Evolutionary conservation across 2,113 vertebrate genomes (phyloP).

Genomic region (Lamprotornis superbus): DNA sequence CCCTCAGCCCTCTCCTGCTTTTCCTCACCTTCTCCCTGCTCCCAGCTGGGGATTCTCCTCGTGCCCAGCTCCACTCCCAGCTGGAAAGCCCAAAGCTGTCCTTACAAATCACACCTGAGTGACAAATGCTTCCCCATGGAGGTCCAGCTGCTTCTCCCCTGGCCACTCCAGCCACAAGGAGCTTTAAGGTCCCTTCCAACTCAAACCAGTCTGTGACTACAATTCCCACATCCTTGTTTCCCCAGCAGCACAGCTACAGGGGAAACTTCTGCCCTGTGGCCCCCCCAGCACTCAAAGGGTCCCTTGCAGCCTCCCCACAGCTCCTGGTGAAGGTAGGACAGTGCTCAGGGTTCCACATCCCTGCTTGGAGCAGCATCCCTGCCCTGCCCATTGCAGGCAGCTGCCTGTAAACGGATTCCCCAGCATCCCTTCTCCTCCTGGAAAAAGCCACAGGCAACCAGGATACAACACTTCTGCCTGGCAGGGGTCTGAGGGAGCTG

Average conservation of each 20-base stretch:
- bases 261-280: neutral
- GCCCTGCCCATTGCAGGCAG: accelerated
- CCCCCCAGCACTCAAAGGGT: neutral
- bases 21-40: neutral
- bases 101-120: neutral
- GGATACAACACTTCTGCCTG: neutral
- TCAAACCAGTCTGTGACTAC: neutral
- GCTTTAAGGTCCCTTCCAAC: neutral
- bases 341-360: neutral
- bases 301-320: neutral
- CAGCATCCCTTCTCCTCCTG: neutral
- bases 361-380: neutral
- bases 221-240: neutral
- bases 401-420: neutral
- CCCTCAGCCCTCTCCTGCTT: too few species aligned
- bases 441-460: neutral
- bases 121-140: accelerated
- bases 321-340: neutral
- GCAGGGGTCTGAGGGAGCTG: accelerated
- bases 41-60: accelerated
- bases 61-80: neutral
- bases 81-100: neutral
- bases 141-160: neutral
- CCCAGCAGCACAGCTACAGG: neutral
- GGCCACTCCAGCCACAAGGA: neutral